Evolutionary conservation across 2,797 vertebrate species (phyloP).

Genomic region (Sebastes baramenuke): DNA sequence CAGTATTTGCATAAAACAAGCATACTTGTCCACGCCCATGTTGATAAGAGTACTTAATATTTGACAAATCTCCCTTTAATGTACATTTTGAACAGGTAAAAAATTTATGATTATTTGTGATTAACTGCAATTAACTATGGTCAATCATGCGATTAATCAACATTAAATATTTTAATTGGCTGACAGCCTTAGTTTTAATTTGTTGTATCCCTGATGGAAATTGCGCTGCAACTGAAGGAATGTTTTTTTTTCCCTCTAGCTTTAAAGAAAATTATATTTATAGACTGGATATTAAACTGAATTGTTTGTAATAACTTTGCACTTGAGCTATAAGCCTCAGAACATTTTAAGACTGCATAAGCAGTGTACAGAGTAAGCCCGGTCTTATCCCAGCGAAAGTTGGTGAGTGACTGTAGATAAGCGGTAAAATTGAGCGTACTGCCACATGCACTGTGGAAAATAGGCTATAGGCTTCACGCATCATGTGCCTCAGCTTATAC

Average conservation of each 20-base stretch:
- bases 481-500: constrained; percentile 44
- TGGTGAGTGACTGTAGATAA: constrained; percentile 57
- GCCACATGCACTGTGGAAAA: constrained; percentile 50
- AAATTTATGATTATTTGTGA: no score
- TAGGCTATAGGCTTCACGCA: constrained; percentile 57
- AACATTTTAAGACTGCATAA: constrained; percentile 45
- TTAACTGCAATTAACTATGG: no score
- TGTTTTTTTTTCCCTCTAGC: background rate
- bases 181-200: background rate
- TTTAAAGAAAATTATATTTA: constrained; percentile 16
- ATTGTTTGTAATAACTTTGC: constrained; percentile 47
- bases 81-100: no score
- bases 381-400: constrained; percentile 46
- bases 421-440: constrained; percentile 47
- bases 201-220: background rate
- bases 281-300: background rate
- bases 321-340: constrained; percentile 42
- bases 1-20: no score
- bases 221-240: background rate
- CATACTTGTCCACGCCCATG: no score
- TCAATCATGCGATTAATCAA: no score
- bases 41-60: no score
- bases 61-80: no score
- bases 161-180: no score
- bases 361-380: constrained; percentile 33